Conservation (phyloP, 2,113 vertebrate species). For the Charina bottae region DNA sequence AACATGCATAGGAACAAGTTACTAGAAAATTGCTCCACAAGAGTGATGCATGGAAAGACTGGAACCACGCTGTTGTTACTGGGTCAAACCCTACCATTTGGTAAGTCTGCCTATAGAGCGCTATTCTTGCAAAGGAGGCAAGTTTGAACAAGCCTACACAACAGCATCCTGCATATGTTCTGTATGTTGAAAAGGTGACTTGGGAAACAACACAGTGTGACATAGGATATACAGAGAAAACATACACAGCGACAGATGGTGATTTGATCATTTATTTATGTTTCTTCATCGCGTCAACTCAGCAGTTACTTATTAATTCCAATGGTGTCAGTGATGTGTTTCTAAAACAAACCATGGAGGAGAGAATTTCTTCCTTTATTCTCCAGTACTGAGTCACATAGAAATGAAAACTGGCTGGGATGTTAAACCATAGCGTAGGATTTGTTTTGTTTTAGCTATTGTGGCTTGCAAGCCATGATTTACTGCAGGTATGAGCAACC, state of each 20-base stretch:
- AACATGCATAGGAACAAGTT: too few species aligned
- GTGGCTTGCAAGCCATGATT: not conserved
- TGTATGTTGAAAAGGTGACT: slow-evolving; percentile 20
- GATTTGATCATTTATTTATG: slow-evolving; percentile 20
- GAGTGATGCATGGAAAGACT: not conserved
- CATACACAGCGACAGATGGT: slow-evolving; percentile 14
- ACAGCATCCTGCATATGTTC: not conserved
- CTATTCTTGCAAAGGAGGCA: not conserved
- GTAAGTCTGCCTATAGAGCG: not conserved
- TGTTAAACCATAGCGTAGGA: not conserved
- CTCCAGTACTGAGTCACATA: not conserved
- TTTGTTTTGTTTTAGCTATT: not conserved
- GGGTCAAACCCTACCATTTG: not conserved
- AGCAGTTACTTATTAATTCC: slow-evolving; percentile 8
- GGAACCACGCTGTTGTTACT: not conserved
- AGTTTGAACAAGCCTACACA: not conserved
- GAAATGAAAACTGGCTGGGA: not conserved
- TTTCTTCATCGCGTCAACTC: not conserved
- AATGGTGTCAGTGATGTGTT: not conserved
- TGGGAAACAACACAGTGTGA: not conserved
- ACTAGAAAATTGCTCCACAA: not conserved
- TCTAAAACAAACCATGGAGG: slow-evolving; percentile 5
- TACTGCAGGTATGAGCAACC: not conserved
- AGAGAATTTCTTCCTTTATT: not conserved
- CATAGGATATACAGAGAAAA: not conserved